Evolutionary conservation across 2,888 invertebrate genomes (phyloP).

Genomic region (Lycia hirtaria): DNA sequence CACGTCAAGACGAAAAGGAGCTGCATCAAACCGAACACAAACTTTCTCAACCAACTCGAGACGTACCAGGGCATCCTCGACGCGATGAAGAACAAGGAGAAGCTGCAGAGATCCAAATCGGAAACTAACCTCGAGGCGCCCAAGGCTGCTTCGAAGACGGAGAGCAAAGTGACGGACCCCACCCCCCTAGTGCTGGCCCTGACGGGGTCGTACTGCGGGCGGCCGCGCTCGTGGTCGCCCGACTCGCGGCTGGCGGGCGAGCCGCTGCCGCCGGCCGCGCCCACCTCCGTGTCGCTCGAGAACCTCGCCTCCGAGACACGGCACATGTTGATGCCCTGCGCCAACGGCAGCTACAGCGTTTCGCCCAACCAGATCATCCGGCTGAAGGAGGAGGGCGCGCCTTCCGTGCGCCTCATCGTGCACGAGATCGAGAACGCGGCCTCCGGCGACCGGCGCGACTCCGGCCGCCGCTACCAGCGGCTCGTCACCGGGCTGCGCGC

Average conservation of each 20-base stretch:
- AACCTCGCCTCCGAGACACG: constrained; percentile 88
- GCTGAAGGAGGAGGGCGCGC: constrained; percentile 87
- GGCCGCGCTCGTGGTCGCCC: constrained; percentile 91
- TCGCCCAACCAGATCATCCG: constrained; percentile 96
- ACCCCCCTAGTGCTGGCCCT: constrained; percentile 87
- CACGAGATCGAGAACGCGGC: constrained; percentile 88
- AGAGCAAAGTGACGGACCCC: constrained; percentile 86
- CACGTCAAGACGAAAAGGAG: constrained; percentile 96
- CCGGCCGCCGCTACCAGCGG: constrained; percentile 51
- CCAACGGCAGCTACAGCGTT: constrained; percentile 94
- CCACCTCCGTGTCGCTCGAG: constrained; percentile 89
- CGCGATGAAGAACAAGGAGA: constrained; percentile 98
- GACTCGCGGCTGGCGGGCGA: constrained; percentile 87
- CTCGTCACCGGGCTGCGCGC: constrained; percentile 37
- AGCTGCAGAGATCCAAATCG: constrained; percentile 96
- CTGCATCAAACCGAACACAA: constrained; percentile 98
- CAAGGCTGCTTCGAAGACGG: constrained; percentile 82
- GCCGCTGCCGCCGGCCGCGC: constrained; percentile 85
- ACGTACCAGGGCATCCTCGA: constrained; percentile 98
- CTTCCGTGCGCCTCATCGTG: constrained; percentile 89
- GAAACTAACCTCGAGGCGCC: constrained; percentile 94
- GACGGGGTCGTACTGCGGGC: constrained; percentile 72
- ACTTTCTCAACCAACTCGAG: constrained; percentile 96
- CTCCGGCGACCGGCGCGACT: constrained; percentile 64
- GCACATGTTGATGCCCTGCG: constrained; percentile 93